Base-by-base conservation (phyloP, 1,140 invertebrate genomes). In the Eumaeus atala region DNA sequence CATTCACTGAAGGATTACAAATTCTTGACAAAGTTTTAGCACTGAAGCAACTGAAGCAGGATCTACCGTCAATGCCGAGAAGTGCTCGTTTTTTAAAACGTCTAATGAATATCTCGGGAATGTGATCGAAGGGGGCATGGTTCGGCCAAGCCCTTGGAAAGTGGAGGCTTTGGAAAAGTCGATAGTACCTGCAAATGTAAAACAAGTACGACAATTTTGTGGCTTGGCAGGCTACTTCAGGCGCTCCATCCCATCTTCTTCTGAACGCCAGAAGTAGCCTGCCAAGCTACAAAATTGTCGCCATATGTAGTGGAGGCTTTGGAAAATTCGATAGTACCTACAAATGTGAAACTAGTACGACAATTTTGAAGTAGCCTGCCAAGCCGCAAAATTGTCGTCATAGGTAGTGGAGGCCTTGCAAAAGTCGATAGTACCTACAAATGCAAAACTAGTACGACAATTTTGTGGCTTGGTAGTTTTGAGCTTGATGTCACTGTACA, bases 211-310 rank as follows among this genome's bases (percentile, higher is more conserved):
- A 3, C 60, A 66, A 48, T 60, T 66, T 48, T 62, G 60, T 17
- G 66, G 64, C 0, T 64, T 65, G 17, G 59, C 48, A 18, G 63
- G 61, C 42, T 67, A 54, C 66, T 77, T 69, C 21, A 18, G 64
- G 5, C 48, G 55, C 4, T 66, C 58, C 16, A 58, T 66, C 10
- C 61, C 60, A 0, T 28, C 60, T 21, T 66, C 62, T 16, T 21
- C 64, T 0, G 17, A 36, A 35, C 44, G 35, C 1, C 62, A n/a
- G n/a, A n/a, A n/a, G n/a, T n/a, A n/a, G n/a, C n/a, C n/a, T n/a
- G n/a, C n/a, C n/a, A n/a, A n/a, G n/a, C n/a, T n/a, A n/a, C n/a
- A n/a, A n/a, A n/a, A n/a, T n/a, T n/a, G n/a, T n/a, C n/a, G n/a
- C n/a, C n/a, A n/a, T n/a, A n/a, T n/a, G n/a, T n/a, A n/a, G n/a